Percentiles rank a stretch among this genome's conserved stretches.
phyloP scores from a whole-genome alignment of 1,140 invertebrate species.

The Lepidurus apus region DNA sequence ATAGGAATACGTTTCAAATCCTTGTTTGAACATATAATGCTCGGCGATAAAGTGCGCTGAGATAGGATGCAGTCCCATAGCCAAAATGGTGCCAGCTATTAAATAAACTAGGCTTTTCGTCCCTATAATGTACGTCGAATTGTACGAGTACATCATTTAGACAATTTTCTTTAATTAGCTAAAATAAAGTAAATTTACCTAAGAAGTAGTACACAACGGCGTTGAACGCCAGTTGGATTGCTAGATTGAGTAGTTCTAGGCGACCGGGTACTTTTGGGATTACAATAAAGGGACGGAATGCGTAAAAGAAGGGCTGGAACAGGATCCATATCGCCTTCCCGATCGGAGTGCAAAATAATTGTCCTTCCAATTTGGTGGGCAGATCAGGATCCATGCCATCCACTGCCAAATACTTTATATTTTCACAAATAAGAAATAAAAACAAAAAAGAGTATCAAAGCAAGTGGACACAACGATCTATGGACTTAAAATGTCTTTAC shows the following conservation, averaged over 20 bases:
- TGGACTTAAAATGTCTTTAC: constrained; percentile 49
- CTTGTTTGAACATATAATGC: constrained; percentile 98
- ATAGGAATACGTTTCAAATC: constrained; percentile 97
- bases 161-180: constrained; percentile 9
- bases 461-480: constrained; percentile 7
- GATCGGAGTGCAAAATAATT: constrained; percentile 86
- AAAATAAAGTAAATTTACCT: constrained; percentile 54
- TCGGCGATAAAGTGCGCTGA: constrained; percentile 98
- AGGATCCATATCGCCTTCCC: constrained; percentile 93
- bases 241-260: constrained; percentile 78
- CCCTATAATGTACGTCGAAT: constrained; percentile 51
- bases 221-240: constrained; percentile 84
- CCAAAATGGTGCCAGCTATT: constrained; percentile 78
- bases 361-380: constrained; percentile 85
- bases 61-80: constrained; percentile 95
- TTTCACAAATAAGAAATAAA: constrained; percentile 27
- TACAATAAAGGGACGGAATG: constrained; percentile 81
- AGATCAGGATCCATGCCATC: constrained; percentile 93
- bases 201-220: constrained; percentile 67
- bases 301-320: constrained; percentile 94
- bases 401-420: constrained; percentile 82
- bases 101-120: constrained; percentile 81
- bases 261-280: constrained; percentile 78
- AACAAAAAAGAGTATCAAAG: neutral
- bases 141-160: neutral